Percentiles rank a stretch among this genome's conserved stretches.
These are phyloP conservation scores for Cryptomyrus ogoouensis DNA, from an alignment of 2,113 vertebrate species.

Conservation along the genomic window DNA sequence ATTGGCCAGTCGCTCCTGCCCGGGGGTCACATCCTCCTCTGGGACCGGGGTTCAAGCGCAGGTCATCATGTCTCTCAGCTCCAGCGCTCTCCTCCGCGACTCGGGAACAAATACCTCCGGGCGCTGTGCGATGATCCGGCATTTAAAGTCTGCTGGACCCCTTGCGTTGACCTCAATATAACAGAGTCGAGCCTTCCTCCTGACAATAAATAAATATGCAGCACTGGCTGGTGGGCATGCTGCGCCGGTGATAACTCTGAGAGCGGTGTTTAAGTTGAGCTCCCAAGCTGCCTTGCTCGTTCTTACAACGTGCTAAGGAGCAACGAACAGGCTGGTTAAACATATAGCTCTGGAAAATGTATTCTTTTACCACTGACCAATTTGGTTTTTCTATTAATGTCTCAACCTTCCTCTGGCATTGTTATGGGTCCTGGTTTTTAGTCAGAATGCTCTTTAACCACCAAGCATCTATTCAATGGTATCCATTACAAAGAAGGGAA, in stretches of 20 bases:
- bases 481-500: neutral
- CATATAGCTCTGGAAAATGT: neutral
- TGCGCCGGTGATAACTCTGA: neutral
- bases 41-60: neutral
- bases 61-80: conserved; percentile 2
- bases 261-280: neutral
- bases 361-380: neutral
- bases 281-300: neutral
- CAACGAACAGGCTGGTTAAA: neutral
- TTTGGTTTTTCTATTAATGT: neutral
- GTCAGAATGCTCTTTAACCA: neutral
- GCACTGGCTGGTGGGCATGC: neutral
- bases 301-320: neutral
- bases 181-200: neutral
- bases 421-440: neutral
- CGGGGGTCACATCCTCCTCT: neutral
- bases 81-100: neutral
- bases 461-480: neutral
- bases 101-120: neutral
- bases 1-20: neutral
- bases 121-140: neutral
- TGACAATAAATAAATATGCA: conserved; percentile 18
- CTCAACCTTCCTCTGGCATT: neutral
- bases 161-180: conserved; percentile 14
- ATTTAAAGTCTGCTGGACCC: conserved; percentile 4